Conservation (phyloP, 2,797 vertebrate species). For the Sebastes alutus region DNA sequence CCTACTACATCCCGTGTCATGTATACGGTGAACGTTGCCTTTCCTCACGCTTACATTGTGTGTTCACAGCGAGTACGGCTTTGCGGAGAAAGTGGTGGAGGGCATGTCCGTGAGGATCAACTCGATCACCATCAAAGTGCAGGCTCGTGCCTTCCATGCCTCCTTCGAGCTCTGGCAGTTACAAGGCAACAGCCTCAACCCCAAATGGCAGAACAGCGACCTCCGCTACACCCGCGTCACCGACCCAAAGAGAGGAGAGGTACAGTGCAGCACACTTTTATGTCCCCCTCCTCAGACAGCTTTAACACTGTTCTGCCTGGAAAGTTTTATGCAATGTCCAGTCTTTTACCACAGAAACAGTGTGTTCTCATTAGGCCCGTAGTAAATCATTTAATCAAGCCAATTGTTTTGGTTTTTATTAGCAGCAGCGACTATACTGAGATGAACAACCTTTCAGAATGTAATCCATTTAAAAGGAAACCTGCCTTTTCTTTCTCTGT, state of each 20-base stretch:
- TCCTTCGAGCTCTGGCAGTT: conserved; percentile 98
- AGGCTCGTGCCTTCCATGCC: conserved; percentile 94
- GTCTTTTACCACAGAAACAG: not conserved
- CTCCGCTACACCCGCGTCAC: conserved; percentile 94
- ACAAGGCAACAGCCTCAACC: conserved; percentile 96
- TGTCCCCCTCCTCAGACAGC: not conserved
- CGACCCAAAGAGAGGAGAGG: conserved; percentile 95
- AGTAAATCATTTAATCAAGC: conserved; percentile 28
- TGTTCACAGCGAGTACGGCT: conserved; percentile 92
- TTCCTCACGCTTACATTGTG: not conserved
- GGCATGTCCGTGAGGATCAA: conserved; percentile 97
- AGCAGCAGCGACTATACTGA: not conserved
- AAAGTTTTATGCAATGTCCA: not conserved
- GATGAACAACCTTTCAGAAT: conserved; percentile 19
- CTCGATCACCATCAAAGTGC: conserved; percentile 97
- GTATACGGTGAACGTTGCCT: not conserved
- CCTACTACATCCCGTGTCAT: not conserved
- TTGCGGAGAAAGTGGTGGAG: conserved; percentile 98
- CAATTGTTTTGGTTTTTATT: conserved; percentile 12
- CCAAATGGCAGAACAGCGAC: conserved; percentile 95
- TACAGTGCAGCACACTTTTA: conserved; percentile 50
- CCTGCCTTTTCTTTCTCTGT: not conserved
- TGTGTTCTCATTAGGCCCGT: conserved; percentile 9
- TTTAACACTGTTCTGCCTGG: not conserved
- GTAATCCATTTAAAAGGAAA: conserved; percentile 30